A percentile compares a stretch with the other conserved stretches of the same genome.
Conservation (phyloP, 2,113 vertebrate genomes). For the Capreolus pygargus region DNA sequence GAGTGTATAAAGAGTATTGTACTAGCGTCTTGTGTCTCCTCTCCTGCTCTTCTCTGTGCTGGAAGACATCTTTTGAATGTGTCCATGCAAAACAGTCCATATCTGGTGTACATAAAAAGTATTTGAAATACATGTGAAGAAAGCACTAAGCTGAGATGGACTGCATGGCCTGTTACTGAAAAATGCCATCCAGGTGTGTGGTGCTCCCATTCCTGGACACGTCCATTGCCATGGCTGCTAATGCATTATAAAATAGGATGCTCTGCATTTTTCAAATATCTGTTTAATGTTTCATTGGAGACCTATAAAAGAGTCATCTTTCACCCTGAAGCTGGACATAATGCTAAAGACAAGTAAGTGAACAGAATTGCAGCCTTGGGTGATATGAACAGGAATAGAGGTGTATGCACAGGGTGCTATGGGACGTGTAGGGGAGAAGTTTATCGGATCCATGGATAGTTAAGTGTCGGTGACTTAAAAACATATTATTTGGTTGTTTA, state of each 20-base stretch:
- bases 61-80: not conserved
- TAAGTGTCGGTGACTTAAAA: not conserved
- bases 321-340: not conserved
- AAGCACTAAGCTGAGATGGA: not conserved
- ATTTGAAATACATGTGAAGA: not conserved
- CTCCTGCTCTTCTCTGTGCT: not conserved
- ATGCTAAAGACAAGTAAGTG: not conserved
- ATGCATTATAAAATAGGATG: not conserved
- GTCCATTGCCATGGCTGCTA: not conserved
- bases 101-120: not conserved
- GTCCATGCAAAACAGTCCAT: not conserved
- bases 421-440: not conserved
- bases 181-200: not conserved
- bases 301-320: not conserved
- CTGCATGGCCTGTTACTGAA: not conserved
- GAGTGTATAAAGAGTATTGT: not conserved
- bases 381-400: not conserved
- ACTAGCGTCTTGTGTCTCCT: not conserved
- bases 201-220: not conserved
- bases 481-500: not conserved
- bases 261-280: not conserved
- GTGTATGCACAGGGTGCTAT: not conserved
- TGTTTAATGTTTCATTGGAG: not conserved
- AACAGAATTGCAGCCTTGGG: not conserved
- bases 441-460: not conserved